Conservation (phyloP, 1,140 invertebrate species). For the Aphis craccivora region DNA sequence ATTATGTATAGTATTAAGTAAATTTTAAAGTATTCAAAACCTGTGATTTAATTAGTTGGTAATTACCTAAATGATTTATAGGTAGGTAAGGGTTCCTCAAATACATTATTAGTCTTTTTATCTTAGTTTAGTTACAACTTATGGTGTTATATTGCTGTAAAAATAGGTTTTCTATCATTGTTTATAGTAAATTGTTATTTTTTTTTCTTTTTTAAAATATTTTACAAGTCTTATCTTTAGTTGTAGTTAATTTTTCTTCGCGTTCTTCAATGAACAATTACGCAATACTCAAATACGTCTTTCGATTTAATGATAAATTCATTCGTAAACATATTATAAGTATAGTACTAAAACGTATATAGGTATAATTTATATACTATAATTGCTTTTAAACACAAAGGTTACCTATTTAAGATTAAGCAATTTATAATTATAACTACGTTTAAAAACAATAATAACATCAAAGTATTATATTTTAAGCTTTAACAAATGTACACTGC, state of each 20-base stretch:
- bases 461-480: neutral
- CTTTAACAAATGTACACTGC: neutral
- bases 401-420: conserved; percentile 1
- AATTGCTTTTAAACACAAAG: conserved; percentile 1
- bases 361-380: neutral
- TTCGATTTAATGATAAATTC: neutral
- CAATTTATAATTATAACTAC: neutral
- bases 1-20: neutral
- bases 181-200: neutral
- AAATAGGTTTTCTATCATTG: neutral
- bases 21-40: neutral
- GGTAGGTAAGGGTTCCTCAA: neutral
- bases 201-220: neutral
- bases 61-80: neutral
- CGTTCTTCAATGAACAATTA: neutral
- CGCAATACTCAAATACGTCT: neutral
- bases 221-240: neutral
- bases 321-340: neutral
- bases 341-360: neutral
- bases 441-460: conserved; percentile 24
- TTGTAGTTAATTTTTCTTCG: neutral
- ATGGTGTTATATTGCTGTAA: neutral
- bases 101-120: neutral
- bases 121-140: neutral
- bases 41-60: neutral